Conservation (phyloP, 2,888 invertebrate genomes). For the Congeria kusceri region DNA sequence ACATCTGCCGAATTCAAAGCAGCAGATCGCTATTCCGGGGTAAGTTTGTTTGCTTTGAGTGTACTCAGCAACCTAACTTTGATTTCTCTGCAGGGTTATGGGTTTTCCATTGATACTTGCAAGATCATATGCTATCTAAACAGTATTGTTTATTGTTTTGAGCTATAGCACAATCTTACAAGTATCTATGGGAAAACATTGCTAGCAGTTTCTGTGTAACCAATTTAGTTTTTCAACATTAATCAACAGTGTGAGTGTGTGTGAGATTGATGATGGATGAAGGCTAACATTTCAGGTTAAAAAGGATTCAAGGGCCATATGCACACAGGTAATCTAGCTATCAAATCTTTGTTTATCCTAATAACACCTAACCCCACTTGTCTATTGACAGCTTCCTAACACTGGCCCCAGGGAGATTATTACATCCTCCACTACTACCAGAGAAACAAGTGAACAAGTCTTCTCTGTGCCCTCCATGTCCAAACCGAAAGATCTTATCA, state of each 20-base stretch:
- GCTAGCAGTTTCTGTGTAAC: conserved; percentile 34
- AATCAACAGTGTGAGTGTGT: conserved; percentile 28
- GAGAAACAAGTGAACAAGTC: conserved; percentile 46
- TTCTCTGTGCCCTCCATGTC: conserved; percentile 54
- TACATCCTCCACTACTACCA: conserved; percentile 39
- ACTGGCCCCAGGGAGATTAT: conserved; percentile 39
- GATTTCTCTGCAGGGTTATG: conserved; percentile 37
- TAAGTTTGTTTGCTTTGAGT: conserved; percentile 42
- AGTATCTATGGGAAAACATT: conserved; percentile 31
- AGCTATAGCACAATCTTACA: conserved; percentile 3
- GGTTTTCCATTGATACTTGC: conserved; percentile 26
- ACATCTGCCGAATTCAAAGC: conserved; percentile 32
- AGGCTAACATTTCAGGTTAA: conserved; percentile 5
- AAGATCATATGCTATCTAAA: not conserved
- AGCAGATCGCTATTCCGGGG: conserved; percentile 52
- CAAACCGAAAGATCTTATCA: conserved; percentile 66
- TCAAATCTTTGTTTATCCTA: conserved; percentile 5
- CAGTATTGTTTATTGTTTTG: not conserved
- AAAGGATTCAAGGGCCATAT: too few species aligned
- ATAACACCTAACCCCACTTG: conserved; percentile 43
- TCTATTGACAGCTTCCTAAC: conserved; percentile 59
- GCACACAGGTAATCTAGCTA: not conserved
- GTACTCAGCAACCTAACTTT: conserved; percentile 12
- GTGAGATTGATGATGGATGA: conserved; percentile 22
- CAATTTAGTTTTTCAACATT: conserved; percentile 26